Percentiles rank a stretch among this genome's conserved stretches.
phyloP scores from a whole-genome alignment of 2,113 vertebrate genomes.

The Charadrius vociferus region DNA sequence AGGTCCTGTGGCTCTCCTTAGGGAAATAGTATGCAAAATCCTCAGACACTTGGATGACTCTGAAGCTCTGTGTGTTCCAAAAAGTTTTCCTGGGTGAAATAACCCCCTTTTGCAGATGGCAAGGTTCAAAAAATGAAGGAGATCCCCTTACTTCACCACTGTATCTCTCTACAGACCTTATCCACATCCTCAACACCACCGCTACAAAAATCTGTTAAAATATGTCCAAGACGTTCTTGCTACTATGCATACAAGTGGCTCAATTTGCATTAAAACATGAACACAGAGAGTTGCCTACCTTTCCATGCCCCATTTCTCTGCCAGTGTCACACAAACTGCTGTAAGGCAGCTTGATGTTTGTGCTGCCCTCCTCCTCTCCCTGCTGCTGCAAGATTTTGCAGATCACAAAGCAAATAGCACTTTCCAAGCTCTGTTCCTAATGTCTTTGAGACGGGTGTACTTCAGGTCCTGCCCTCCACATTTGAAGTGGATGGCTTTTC shows the following conservation, averaged over 20 bases:
- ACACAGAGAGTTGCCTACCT: neutral
- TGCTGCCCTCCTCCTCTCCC: neutral
- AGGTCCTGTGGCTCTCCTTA: neutral
- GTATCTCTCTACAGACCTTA: neutral
- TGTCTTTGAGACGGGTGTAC: accelerated
- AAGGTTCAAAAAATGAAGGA: neutral
- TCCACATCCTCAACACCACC: neutral
- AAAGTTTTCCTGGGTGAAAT: neutral
- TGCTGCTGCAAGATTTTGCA: neutral
- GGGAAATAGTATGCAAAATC: neutral
- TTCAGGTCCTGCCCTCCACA: neutral
- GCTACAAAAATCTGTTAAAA: neutral
- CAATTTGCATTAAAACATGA: neutral
- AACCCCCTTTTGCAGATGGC: neutral
- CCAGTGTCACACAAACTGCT: neutral
- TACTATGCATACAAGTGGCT: neutral
- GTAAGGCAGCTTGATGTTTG: neutral
- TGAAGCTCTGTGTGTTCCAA: neutral
- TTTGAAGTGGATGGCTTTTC: accelerated
- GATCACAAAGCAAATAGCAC: neutral
- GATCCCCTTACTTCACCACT: neutral
- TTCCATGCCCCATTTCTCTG: neutral
- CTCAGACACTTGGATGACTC: neutral
- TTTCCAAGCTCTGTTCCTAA: neutral
- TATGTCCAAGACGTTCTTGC: accelerated